Evolutionary conservation across 2,888 invertebrate species (phyloP).

Genomic region (Rhodophaea formosa): DNA sequence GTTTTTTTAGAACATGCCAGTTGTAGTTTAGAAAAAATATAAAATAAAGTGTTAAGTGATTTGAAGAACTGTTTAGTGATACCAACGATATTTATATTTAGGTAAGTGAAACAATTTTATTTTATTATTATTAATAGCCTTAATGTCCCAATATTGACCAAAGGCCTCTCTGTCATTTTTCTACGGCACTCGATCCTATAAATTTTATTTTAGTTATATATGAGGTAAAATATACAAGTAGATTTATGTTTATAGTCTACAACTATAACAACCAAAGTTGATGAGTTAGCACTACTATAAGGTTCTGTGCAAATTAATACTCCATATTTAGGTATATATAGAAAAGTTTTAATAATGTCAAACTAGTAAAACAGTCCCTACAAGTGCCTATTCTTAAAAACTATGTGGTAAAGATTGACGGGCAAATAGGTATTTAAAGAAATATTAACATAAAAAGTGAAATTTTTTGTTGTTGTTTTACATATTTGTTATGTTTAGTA

Average conservation of each 20-base stretch:
- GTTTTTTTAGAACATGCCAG: background rate
- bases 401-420: background rate
- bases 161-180: too few species aligned
- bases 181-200: too few species aligned
- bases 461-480: background rate
- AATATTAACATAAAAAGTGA: slow-evolving; percentile 15
- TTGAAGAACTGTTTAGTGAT: background rate
- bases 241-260: too few species aligned
- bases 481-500: background rate
- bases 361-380: too few species aligned
- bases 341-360: too few species aligned
- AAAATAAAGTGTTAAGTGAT: slow-evolving; percentile 1
- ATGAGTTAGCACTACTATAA: too few species aligned
- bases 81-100: background rate
- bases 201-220: too few species aligned
- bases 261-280: too few species aligned
- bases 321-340: too few species aligned
- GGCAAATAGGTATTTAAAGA: background rate
- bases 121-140: background rate
- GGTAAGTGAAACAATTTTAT: background rate
- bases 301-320: too few species aligned
- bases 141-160: too few species aligned
- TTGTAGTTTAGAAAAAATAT: background rate
- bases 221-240: too few species aligned
- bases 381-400: background rate